Conservation (phyloP, 1,140 invertebrate genomes). For the Diorhabda sublineata region DNA sequence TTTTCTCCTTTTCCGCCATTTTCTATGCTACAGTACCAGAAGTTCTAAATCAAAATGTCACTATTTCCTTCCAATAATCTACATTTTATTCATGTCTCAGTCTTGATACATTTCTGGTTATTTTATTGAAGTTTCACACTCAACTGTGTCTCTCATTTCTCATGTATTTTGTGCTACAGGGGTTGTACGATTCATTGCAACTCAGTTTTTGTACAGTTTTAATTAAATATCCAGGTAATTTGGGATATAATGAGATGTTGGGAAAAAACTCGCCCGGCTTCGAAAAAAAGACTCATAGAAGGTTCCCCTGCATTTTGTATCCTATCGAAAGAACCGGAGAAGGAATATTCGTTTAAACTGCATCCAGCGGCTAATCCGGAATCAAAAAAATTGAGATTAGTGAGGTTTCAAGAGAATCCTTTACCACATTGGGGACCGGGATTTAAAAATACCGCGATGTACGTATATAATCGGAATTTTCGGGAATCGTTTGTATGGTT, state of each 20-base stretch:
- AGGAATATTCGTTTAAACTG: conserved; percentile 57
- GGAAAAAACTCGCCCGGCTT: conserved; percentile 65
- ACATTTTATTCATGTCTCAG: no score
- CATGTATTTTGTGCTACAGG: no score
- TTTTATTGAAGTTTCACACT: no score
- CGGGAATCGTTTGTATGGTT: not conserved
- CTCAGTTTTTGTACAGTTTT: no score
- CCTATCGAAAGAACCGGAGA: conserved; percentile 50
- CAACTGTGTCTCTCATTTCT: no score
- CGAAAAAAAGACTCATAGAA: conserved; percentile 52
- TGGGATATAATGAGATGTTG: conserved; percentile 92
- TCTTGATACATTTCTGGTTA: no score
- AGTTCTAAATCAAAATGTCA: no score
- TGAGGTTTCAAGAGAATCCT: conserved; percentile 86
- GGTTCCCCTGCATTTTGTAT: conserved; percentile 57
- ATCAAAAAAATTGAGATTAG: conserved; percentile 67
- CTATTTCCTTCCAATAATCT: no score
- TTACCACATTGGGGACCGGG: conserved; percentile 86
- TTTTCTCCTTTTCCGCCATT: no score
- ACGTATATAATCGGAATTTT: conserved; percentile 36
- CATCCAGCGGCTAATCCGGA: conserved; percentile 74
- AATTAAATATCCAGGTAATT: conserved; percentile 46
- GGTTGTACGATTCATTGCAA: no score
- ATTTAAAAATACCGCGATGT: conserved; percentile 65
- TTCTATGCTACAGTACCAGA: no score